Conservation (phyloP, 2,888 invertebrate species). For the Caenorhabditis sp. region DNA sequence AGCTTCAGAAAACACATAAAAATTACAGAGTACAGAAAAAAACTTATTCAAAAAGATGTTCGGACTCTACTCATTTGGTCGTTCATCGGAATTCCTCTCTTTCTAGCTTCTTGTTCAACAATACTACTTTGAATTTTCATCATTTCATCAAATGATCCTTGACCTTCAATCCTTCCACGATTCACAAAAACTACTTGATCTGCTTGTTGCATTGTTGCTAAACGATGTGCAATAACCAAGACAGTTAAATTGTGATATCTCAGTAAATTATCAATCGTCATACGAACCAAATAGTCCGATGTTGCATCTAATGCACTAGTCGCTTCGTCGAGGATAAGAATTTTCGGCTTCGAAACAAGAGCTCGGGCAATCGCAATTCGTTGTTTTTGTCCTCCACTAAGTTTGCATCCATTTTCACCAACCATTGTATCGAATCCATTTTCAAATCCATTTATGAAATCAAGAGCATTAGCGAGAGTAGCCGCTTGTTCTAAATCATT, state of each 20-base stretch:
- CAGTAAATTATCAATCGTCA: conserved; percentile 50
- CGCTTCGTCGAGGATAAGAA: conserved; percentile 91
- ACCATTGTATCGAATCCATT: conserved; percentile 80
- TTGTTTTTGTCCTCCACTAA: conserved; percentile 73
- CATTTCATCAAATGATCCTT: conserved; percentile 81
- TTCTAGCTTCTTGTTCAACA: conserved; percentile 30
- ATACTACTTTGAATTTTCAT: conserved; percentile 79
- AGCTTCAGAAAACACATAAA: neutral
- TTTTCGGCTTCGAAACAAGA: conserved; percentile 80
- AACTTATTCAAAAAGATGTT: conserved; percentile 14
- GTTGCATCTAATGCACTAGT: conserved; percentile 75
- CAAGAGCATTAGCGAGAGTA: conserved; percentile 83
- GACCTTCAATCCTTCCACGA: conserved; percentile 82
- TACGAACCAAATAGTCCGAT: conserved; percentile 53
- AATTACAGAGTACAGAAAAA: too few species aligned
- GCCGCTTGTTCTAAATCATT: conserved; percentile 75
- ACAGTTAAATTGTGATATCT: conserved; percentile 59
- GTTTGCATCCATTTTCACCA: conserved; percentile 81
- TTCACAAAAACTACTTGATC: conserved; percentile 87
- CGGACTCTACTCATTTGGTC: conserved; percentile 36
- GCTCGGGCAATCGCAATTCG: conserved; percentile 58
- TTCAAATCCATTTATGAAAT: conserved; percentile 79
- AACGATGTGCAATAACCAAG: conserved; percentile 64
- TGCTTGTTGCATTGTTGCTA: conserved; percentile 73
- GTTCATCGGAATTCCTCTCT: conserved; percentile 34